Base-by-base conservation (phyloP, 2,113 vertebrate species). In the Takifugu bimaculatus region DNA sequence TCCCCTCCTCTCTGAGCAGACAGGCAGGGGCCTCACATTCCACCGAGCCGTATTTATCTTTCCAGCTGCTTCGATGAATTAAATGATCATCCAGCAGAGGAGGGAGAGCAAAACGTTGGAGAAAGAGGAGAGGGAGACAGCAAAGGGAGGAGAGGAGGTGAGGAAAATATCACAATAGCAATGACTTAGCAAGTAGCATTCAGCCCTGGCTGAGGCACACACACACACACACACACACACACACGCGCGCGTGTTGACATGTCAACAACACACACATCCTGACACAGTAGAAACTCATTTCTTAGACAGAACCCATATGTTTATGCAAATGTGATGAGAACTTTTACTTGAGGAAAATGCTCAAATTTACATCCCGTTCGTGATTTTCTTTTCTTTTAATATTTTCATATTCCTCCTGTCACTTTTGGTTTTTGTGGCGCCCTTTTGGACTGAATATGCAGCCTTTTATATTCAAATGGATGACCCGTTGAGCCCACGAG, bases 41-140 rank as follows among this genome's bases (percentile, higher is more conserved):
- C 80, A 74, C 83, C 63, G 67, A 80, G 77, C 81, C 85, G 87
- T 90, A 88, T 90, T 90, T 91, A 88, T 89, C 86, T 91, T 90
- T 89, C 87, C 87, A 88, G 86, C 72, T 81, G 85, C 82, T 86
- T 88, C 82, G 81, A 84, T 75, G 84, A 85, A 89, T 91, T 88
- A 88, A 90, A 90, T 89, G 85, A 89, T 85, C 78, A 69, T 86
- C 70, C 75, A 32, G 54, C 83, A 70, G 85, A 83, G 77, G 65
- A 68, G 79, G 63, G 72, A 80, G 77, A 65, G 52, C 62, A 69
- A 45, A 57, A 70, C 59, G 65, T 74, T 52, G 50, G 64, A 63
- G 58, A 59, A 50, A 63, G 72, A 62, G 71, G 26, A 47, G 39
- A 57, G 60, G 60, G 68, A 44, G 68, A 60, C 68, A 61, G 10